Evolutionary conservation across 2,797 vertebrate genomes (phyloP).

Genomic region (Myotis daubentonii): DNA sequence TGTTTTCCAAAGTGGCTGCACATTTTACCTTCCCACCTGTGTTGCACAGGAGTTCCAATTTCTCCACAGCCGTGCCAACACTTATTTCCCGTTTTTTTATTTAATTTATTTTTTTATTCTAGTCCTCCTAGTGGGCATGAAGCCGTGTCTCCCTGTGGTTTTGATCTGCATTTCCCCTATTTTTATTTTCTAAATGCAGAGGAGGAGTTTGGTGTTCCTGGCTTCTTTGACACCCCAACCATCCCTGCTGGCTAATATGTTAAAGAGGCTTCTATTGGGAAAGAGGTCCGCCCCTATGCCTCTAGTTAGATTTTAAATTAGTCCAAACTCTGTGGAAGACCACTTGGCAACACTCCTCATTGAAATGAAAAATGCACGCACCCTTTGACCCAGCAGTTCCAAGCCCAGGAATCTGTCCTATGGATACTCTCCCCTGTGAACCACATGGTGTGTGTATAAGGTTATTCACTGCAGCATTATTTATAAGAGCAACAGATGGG

Average conservation of each 20-base stretch:
- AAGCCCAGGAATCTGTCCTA: not conserved
- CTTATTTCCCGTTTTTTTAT: not conserved
- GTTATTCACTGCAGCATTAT: slow-evolving; percentile 20
- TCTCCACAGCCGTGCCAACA: not conserved
- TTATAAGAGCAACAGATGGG: slow-evolving; percentile 54
- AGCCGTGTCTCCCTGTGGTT: not conserved
- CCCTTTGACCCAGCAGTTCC: not conserved
- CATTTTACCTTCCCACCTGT: not conserved
- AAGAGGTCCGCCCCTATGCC: rapidly evolving
- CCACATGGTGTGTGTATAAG: not conserved
- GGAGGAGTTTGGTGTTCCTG: not conserved
- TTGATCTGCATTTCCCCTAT: not conserved
- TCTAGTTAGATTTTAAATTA: slow-evolving; percentile 24
- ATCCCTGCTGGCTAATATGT: not conserved
- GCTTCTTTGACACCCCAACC: not conserved
- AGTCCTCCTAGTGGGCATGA: not conserved
- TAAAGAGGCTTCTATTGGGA: not conserved
- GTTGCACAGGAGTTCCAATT: not conserved
- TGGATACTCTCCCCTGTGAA: not conserved
- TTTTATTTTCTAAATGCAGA: slow-evolving; percentile 13
- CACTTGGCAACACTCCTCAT: not conserved
- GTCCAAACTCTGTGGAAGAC: not conserved
- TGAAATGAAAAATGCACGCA: not conserved
- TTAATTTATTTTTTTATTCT: not conserved
- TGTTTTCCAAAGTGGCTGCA: not conserved